Conservation (phyloP, 1,140 invertebrate genomes). For the Penaeus chinensis region DNA sequence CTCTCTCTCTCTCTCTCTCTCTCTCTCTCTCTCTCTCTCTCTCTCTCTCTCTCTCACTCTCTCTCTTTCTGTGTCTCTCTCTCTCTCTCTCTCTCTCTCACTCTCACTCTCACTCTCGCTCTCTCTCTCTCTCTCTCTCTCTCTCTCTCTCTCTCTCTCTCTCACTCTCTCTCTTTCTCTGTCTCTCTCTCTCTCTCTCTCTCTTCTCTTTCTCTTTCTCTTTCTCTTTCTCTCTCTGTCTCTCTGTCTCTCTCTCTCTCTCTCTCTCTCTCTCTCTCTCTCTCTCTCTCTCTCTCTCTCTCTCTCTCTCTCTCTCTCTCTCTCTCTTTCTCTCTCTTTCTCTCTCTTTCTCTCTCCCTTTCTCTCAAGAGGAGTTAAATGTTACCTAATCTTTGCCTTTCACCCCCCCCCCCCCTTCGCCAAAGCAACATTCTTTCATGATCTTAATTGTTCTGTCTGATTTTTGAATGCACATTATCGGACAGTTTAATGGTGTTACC, state of each 20-base stretch:
- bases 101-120: too few species aligned
- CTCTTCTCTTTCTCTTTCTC: background rate
- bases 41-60: background rate
- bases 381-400: too few species aligned
- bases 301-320: conserved; percentile 9
- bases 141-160: background rate
- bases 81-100: conserved; percentile 5
- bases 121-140: too few species aligned
- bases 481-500: too few species aligned
- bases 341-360: background rate
- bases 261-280: conserved; percentile 9
- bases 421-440: too few species aligned
- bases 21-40: too few species aligned
- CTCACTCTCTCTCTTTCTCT: background rate
- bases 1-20: background rate
- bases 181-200: too few species aligned
- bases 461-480: too few species aligned
- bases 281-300: conserved; percentile 9
- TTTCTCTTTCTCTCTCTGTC: background rate
- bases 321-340: conserved; percentile 65
- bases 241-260: background rate
- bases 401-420: too few species aligned
- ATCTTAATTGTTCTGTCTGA: too few species aligned
- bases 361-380: background rate
- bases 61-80: conserved; percentile 1